Evolutionary conservation across 2,888 invertebrate species (phyloP), one percentile per base, ranked within the genome.

Genomic region (Drosophila mettleri): DNA sequence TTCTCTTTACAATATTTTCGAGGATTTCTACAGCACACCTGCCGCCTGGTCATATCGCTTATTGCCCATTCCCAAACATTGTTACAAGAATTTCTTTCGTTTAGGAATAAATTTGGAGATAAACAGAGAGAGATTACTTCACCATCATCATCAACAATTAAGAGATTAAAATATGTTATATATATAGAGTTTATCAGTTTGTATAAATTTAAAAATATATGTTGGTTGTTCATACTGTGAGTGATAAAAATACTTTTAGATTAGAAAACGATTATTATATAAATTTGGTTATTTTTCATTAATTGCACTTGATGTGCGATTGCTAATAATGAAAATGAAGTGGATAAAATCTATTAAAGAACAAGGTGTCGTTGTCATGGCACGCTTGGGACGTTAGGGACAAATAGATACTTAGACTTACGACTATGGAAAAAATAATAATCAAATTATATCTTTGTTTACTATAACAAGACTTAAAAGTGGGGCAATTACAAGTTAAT

Each of bases 21-120:
- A 92, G 92, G 92, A 92, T 91, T 92, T 92, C 92, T 92, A 92
- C 92, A 92, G 91, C 92, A 92, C 92, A 92, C 92, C 94, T 94
- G 93, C 94, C 94, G 94, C 93, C 93, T 94, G 94, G 94, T 94
- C 94, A 94, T 94, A 94, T 94, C 94, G 94, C 94, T 94, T 94
- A 90, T 94, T 94, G 94, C 94, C 94, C 94, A 94, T 94, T 94
- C 94, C 94, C 94, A 94, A 90, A 91, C 88, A 90, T 90, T 79
- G 90, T 91, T 85, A 82, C 75, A 81, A 55, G 66, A 74, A 63
- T 38, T 58, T 58, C 22, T 52, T 24, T 36, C 20, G 34, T 67
- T 86, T 78, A 24, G 76, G 69, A 74, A 66, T 71, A 74, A 84
- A 69, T 86, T 80, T 86, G 73, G 70, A 82, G 74, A 87, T 81